phyloP scores from a whole-genome alignment of 2,797 vertebrate genomes.

The Pagetopsis macropterus region DNA sequence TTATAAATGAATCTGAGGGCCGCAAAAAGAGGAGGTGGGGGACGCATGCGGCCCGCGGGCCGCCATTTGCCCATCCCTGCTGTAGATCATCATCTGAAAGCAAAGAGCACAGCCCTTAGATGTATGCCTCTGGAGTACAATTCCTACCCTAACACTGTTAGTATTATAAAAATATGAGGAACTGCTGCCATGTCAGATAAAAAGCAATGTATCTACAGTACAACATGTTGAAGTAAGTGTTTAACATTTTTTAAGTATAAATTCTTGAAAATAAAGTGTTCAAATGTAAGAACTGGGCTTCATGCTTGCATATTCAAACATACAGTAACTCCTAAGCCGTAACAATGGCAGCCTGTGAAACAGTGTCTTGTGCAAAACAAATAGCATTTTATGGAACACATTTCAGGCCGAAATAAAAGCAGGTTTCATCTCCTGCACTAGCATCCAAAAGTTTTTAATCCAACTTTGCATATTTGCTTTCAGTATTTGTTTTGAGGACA shows the following conservation, averaged over 20 bases:
- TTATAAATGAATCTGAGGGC: no score
- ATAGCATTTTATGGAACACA: neutral
- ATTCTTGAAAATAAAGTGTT: neutral
- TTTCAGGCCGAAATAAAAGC: neutral
- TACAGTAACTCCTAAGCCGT: neutral
- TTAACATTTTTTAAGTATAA: neutral
- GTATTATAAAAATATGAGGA: conserved; percentile 39
- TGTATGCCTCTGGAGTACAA: conserved; percentile 31
- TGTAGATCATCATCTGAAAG: conserved; percentile 42
- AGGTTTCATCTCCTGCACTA: neutral
- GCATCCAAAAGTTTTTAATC: neutral
- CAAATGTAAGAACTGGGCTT: neutral
- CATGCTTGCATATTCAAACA: neutral
- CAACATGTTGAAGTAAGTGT: neutral
- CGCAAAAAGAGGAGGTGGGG: no score
- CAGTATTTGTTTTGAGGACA: neutral
- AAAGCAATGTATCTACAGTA: neutral
- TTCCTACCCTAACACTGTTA: conserved; percentile 20
- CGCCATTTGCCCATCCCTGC: no score
- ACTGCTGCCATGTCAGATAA: conserved; percentile 10
- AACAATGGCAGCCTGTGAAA: neutral
- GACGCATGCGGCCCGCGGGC: no score
- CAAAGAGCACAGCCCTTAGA: conserved; percentile 27
- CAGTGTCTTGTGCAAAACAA: conserved; percentile 6
- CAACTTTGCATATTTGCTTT: neutral